Base-by-base conservation (phyloP, 2,888 invertebrate species). In the Chouioia cunea region DNA sequence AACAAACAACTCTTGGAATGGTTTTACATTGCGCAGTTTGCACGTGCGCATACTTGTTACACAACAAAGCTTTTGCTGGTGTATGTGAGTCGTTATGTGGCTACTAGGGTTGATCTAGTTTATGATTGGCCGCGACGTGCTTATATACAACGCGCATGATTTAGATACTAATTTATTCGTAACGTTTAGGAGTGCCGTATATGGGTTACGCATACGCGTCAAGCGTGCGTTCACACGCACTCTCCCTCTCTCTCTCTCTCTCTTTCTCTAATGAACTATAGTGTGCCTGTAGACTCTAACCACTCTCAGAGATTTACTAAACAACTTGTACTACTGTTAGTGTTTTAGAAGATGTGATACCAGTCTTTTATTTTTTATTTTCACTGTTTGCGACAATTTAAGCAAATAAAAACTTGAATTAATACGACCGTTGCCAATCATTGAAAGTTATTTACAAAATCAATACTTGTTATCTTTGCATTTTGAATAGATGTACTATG, bases 91-190 rank as follows among this genome's bases (percentile, higher is more conserved):
- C 48, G 57, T 65, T 65, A 65, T 57, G 20, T 36, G 12, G 10
- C 36, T 36, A 12, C 56, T 20, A 43, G 18, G 46, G 4, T 22
- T 52, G 69, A 63, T 69, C 57, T 50, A 69, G 64, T 62, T 68
- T 62, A 56, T 68, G 62, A 62, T 62, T 56, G 63, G 36, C 12
- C 53, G 27, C 16, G 36, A 15, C 46, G 18, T 23, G 43, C 27
- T 50, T 36, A 27, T 27, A 36, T 54, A 18, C 56, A 20, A 18
- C 27, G 27, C 23, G 46, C 64, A 70, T 54, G 65, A 70, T 70
- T 65, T 70, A 58, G 58, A 59, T 65, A 65, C 65, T 65, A 70
- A 70, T 70, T 70, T 59, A 70, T 70, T 58, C 52, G 52, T 36
- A 20, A 44, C 44, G 44, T 20, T 27, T 50, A 53, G 53, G 20